Evolutionary conservation across 2,113 vertebrate species (phyloP).

Genomic region (Raja brachyura): DNA sequence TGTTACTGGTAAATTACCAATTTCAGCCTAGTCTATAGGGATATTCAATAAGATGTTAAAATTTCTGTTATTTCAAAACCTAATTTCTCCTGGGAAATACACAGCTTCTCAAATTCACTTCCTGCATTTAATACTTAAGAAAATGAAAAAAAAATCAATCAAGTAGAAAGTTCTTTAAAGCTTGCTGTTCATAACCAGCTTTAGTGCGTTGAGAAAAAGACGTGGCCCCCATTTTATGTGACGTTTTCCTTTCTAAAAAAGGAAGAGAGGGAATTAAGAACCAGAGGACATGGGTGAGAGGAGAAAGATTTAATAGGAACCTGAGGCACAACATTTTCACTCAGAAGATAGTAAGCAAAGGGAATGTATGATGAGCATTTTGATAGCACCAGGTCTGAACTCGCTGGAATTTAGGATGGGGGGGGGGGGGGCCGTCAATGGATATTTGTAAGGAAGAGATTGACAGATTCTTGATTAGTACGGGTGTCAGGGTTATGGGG

Average conservation of each 20-base stretch:
- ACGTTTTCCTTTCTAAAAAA: background rate
- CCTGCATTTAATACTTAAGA: background rate
- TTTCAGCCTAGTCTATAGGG: background rate
- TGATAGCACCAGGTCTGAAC: too few relatives aligned
- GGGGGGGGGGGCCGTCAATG: too few relatives aligned
- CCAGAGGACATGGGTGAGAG: too few relatives aligned
- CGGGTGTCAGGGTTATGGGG: too few relatives aligned
- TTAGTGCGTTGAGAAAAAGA: background rate
- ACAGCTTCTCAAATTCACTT: background rate
- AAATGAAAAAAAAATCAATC: background rate
- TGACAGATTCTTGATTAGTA: too few relatives aligned
- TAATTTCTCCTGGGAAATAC: background rate
- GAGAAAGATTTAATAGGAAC: too few relatives aligned
- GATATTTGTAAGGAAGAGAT: too few relatives aligned
- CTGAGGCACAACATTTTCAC: too few relatives aligned
- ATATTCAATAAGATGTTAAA: conserved; percentile 19
- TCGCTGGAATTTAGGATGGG: too few relatives aligned
- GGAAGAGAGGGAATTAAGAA: background rate
- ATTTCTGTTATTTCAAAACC: background rate
- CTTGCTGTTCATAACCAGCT: background rate
- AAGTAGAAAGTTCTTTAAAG: background rate
- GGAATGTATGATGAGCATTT: too few relatives aligned
- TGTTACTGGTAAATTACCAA: background rate
- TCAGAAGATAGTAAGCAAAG: too few relatives aligned
- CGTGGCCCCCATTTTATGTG: background rate